Conservation (phyloP, 2,113 vertebrate genomes). For the Apeltes quadracus region DNA sequence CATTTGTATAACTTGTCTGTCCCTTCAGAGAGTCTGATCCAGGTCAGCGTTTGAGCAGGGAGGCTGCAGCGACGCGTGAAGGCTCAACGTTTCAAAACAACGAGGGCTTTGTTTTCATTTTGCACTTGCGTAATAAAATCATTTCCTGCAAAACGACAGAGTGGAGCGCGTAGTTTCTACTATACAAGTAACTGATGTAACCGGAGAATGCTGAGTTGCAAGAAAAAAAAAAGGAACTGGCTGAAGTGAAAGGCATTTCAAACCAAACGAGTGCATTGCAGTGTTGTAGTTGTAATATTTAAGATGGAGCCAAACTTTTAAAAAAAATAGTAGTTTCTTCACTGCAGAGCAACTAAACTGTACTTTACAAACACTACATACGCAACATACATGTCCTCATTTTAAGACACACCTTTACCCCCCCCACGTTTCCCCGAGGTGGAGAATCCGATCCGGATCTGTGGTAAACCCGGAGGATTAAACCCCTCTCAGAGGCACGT, state of each 20-base stretch:
- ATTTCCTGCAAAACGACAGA: too few relatives aligned
- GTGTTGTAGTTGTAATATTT: background rate
- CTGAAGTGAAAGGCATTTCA: too few relatives aligned
- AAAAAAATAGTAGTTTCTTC: background rate
- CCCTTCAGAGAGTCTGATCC: slow-evolving; percentile 13
- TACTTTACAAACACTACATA: too few relatives aligned
- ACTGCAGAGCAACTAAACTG: too few relatives aligned
- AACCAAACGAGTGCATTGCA: background rate
- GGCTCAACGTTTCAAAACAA: background rate
- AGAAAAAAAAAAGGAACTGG: too few relatives aligned
- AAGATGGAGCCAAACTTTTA: background rate
- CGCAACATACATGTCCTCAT: too few relatives aligned
- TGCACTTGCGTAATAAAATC: background rate
- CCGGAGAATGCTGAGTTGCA: too few relatives aligned
- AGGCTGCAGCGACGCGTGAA: background rate
- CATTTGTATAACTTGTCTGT: too few relatives aligned
- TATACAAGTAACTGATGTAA: too few relatives aligned
- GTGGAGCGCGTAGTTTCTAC: background rate
- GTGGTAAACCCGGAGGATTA: slow-evolving; percentile 64
- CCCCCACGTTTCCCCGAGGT: slow-evolving; percentile 51
- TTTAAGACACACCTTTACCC: too few relatives aligned
- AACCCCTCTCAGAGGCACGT: slow-evolving; percentile 72
- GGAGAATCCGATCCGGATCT: slow-evolving; percentile 65
- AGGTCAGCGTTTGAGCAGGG: slow-evolving; percentile 4
- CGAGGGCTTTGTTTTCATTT: background rate